These are phyloP conservation scores for Aphaenogaster rudis DNA, from an alignment of 1,140 invertebrate genomes.

Conservation along the genomic window DNA sequence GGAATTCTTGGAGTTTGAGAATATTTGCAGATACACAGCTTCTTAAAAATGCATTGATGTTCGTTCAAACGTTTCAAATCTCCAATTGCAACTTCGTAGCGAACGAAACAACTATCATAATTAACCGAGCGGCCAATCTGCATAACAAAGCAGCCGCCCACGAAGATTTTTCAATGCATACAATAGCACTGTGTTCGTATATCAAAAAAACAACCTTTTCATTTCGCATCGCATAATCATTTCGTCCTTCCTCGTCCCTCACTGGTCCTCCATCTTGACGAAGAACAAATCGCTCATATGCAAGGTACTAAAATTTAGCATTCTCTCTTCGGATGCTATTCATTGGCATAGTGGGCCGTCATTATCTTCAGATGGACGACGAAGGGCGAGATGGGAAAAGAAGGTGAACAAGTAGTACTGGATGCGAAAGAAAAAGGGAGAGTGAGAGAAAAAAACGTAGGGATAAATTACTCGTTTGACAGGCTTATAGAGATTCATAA, in stretches of 20 bases:
- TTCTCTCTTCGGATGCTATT: constrained; percentile 66
- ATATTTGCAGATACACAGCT: background rate
- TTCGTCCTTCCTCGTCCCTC: constrained; percentile 11
- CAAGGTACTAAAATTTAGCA: constrained; percentile 68
- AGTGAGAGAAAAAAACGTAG: constrained; percentile 58
- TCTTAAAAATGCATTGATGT: background rate
- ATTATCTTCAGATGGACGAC: constrained; percentile 64
- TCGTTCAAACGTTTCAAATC: background rate
- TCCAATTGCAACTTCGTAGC: constrained; percentile 22
- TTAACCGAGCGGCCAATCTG: constrained; percentile 39
- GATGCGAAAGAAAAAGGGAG: constrained; percentile 40
- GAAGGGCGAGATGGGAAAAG: constrained; percentile 12
- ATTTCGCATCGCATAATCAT: constrained; percentile 7
- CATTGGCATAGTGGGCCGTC: constrained; percentile 51
- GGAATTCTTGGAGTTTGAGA: background rate
- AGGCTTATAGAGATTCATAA: constrained; percentile 82
- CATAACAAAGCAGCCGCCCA: constrained; percentile 54
- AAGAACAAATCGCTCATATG: constrained; percentile 42
- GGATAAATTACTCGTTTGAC: constrained; percentile 82
- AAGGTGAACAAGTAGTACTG: constrained; percentile 26
- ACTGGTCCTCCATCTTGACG: constrained; percentile 30
- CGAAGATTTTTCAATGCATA: constrained; percentile 31
- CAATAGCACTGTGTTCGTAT: constrained; percentile 25
- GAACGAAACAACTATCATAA: constrained; percentile 23
- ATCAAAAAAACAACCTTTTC: constrained; percentile 11